phyloP scores from a whole-genome alignment of 2,113 vertebrate species.

The Xenopus tropicalis region DNA sequence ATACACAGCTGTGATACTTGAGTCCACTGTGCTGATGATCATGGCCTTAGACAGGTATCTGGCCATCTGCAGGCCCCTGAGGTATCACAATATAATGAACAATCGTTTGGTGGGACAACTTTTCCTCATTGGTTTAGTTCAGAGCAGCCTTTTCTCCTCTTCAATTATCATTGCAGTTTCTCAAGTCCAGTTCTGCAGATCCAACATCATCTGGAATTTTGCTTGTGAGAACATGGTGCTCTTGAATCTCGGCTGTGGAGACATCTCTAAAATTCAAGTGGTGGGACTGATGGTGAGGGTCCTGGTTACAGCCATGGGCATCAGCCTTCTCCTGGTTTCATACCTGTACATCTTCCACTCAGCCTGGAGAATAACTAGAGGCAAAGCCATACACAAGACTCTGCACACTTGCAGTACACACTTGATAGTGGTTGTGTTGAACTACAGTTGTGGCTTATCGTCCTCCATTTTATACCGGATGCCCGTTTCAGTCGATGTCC shows the following conservation, averaged over 20 bases:
- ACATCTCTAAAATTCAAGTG: too few relatives aligned
- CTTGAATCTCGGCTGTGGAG: too few relatives aligned
- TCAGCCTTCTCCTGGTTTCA: too few relatives aligned
- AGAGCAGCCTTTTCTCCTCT: constrained; percentile 19
- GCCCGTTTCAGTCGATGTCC: constrained; percentile 57
- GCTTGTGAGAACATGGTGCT: constrained; percentile 61
- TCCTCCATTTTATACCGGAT: constrained; percentile 65
- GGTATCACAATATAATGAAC: constrained; percentile 52
- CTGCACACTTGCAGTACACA: too few relatives aligned
- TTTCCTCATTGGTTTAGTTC: constrained; percentile 1
- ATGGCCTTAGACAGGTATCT: constrained; percentile 60
- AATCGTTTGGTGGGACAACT: constrained; percentile 24
- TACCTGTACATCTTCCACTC: constrained; percentile 57
- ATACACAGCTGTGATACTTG: constrained; percentile 56
- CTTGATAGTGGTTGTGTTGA: constrained; percentile 66
- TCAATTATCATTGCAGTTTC: constrained; percentile 19
- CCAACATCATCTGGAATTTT: constrained; percentile 50
- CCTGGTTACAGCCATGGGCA: too few relatives aligned
- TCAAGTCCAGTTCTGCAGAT: constrained; percentile 48
- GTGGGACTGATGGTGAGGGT: too few relatives aligned
- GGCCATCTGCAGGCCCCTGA: constrained; percentile 69
- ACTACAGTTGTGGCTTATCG: constrained; percentile 69
- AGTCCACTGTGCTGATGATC: constrained; percentile 54
- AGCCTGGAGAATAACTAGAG: constrained; percentile 49
- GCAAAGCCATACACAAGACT: constrained; percentile 72